phyloP scores from a whole-genome alignment of 2,797 vertebrate genomes.

The Hylomyscus alleni region DNA sequence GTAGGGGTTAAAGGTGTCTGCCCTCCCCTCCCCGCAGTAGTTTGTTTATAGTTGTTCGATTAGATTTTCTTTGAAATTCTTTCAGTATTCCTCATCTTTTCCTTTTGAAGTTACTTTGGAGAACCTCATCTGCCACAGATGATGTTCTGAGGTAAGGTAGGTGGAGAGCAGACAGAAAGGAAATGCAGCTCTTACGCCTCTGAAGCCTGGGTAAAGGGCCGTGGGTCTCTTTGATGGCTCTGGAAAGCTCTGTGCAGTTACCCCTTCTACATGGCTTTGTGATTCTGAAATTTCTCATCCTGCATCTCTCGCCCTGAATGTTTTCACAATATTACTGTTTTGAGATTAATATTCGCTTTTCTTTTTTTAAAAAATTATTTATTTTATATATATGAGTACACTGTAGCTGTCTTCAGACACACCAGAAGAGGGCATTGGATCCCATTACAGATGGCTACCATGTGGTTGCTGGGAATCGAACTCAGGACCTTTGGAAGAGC shows the following conservation, averaged over 20 bases:
- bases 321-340: background rate
- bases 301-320: background rate
- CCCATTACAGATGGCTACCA: too few relatives aligned
- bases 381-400: too few relatives aligned
- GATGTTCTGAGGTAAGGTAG: background rate
- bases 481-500: too few relatives aligned
- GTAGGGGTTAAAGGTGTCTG: background rate
- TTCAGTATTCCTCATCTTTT: background rate
- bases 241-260: background rate
- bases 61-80: background rate
- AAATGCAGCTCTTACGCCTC: background rate
- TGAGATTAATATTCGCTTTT: background rate
- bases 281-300: conserved; percentile 1
- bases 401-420: too few relatives aligned
- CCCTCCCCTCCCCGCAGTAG: too few relatives aligned
- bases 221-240: background rate
- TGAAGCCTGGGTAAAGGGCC: background rate
- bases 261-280: background rate
- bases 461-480: too few relatives aligned
- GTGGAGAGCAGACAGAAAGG: background rate
- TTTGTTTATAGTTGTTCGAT: background rate
- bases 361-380: too few relatives aligned
- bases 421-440: too few relatives aligned
- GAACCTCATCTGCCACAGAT: background rate
- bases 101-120: background rate